phyloP scores from a whole-genome alignment of 2,888 invertebrate species.

The Netelia melanura region DNA sequence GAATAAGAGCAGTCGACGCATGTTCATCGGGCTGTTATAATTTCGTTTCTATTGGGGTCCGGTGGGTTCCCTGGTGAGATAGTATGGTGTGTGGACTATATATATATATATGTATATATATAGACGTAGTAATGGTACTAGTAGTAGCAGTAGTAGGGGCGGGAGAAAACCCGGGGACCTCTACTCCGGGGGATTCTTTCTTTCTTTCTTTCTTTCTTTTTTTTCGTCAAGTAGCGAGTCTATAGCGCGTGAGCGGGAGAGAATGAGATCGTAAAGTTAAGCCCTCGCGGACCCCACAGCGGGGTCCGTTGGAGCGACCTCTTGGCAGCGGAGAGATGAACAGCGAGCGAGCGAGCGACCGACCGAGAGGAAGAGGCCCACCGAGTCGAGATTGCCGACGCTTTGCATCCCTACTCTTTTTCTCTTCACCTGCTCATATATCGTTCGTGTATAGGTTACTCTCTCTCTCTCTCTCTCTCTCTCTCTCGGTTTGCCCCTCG shows the following conservation, averaged over 20 bases:
- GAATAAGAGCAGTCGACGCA: slow-evolving; percentile 85
- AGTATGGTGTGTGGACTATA: slow-evolving; percentile 2
- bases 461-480: slow-evolving; percentile 13
- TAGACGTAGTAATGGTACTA: slow-evolving; percentile 12
- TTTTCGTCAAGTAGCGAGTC: slow-evolving; percentile 57
- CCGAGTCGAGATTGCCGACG: slow-evolving; percentile 60
- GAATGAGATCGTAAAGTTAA: slow-evolving; percentile 83
- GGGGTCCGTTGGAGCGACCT: slow-evolving; percentile 53
- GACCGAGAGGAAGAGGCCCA: slow-evolving; percentile 59
- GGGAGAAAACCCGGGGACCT: slow-evolving; percentile 33
- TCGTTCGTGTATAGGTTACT: slow-evolving; percentile 6
- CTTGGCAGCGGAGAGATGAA: slow-evolving; percentile 54
- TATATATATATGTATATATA: not conserved
- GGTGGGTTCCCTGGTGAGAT: not conserved
- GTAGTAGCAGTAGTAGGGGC: slow-evolving; percentile 11
- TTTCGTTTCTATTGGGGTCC: slow-evolving; percentile 82
- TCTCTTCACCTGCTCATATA: slow-evolving; percentile 39
- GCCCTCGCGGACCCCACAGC: slow-evolving; percentile 79
- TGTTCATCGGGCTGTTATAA: slow-evolving; percentile 84
- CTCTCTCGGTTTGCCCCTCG: slow-evolving; percentile 24
- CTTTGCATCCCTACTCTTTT: slow-evolving; percentile 8
- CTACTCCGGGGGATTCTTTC: slow-evolving; percentile 34
- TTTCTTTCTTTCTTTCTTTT: slow-evolving; percentile 4
- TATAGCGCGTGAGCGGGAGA: slow-evolving; percentile 46
- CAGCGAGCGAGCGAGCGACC: slow-evolving; percentile 43